Evolutionary conservation across 2,113 vertebrate genomes (phyloP), one percentile per base, ranked within the genome.

Genomic region (Grammomys surdaster): DNA sequence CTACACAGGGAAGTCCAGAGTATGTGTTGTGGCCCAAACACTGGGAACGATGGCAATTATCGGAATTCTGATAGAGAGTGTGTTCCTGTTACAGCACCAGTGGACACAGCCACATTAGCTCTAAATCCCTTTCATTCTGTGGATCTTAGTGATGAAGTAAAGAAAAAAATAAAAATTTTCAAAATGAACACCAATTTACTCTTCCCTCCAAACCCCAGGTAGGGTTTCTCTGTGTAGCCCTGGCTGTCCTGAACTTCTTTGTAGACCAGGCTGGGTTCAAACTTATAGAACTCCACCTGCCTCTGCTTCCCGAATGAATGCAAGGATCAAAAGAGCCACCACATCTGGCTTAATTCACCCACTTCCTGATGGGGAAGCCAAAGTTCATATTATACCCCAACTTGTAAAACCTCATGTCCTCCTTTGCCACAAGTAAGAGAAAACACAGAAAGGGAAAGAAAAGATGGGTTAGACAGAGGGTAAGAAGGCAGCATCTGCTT

Each of bases 401-500:
- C 90, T 94, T 97, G 96, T 96, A 91, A 96, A 95, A 96, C 70
- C 33, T 73, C 48, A 70, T 95, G 95, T 88, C 96, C 95, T 98
- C 90, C 91, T 89, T 93, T 96, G 96, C 81, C 97, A 98, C 95
- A 97, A 88, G 92, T 13, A 94, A 96, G 88, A 93, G 92, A 93
- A 96, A 96, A 97, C 65, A 96, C 72, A 73, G 36, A 93, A 96
- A 60, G 22, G 75, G 22, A 13, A 19, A 65, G 73, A 58, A 76
- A 78, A 90, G 84, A 90, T 20, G 85, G 96, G 22, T 93, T 94
- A 96, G 96, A 93, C 97, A 86, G 95, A 97, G 96, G 96, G 76
- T 72, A 96, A 94, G 94, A 96, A 93, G 95, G 93, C 95, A 97
- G 43, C 95, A 96, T 97, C 97, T 96, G 98, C 97, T 98, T 97